Conservation (phyloP, 2,113 vertebrate genomes). For the Alosa alosa region DNA sequence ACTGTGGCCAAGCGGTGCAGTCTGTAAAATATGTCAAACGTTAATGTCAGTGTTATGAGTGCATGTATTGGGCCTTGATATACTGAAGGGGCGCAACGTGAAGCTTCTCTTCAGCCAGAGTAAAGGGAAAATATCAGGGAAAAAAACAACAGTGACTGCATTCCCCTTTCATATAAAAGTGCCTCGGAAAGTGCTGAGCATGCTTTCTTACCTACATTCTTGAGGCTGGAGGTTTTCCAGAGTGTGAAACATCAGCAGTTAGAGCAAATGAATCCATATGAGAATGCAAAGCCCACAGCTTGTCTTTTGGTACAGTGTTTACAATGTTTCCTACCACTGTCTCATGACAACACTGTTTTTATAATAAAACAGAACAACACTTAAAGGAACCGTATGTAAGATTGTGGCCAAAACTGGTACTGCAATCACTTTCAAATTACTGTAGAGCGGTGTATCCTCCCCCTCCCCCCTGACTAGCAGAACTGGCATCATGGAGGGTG, state of each 20-base stretch:
- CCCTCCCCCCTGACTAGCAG: too few relatives aligned
- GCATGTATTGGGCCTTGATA: neutral
- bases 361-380: neutral
- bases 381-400: too few relatives aligned
- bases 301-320: neutral
- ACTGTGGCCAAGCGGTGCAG: neutral
- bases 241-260: neutral
- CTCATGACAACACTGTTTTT: neutral
- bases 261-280: neutral
- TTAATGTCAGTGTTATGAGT: neutral
- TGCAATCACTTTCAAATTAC: too few relatives aligned
- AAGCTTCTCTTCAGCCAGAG: neutral
- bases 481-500: too few relatives aligned
- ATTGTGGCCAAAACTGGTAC: too few relatives aligned
- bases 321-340: neutral
- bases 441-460: too few relatives aligned
- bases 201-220: slow-evolving; percentile 1
- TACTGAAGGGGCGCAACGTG: neutral
- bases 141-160: neutral
- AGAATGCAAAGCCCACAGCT: neutral
- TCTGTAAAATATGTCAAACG: neutral
- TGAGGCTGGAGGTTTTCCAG: slow-evolving; percentile 12
- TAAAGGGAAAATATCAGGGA: neutral
- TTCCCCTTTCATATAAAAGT: neutral
- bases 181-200: neutral